Evolutionary conservation across 2,797 vertebrate genomes (phyloP).

Genomic region (Dipus sagitta): DNA sequence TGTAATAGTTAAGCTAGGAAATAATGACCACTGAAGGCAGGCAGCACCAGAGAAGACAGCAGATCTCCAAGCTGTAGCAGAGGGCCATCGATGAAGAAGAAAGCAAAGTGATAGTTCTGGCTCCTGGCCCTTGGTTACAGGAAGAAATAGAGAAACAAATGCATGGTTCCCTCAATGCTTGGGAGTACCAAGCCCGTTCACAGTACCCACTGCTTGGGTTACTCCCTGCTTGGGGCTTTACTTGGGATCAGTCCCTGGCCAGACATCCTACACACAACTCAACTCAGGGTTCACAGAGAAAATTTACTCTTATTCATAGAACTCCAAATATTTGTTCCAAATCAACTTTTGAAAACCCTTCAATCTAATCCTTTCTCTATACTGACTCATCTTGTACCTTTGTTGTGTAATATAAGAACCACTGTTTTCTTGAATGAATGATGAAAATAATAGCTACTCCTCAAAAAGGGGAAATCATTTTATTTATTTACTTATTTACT

Average conservation of each 20-base stretch:
- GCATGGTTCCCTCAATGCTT: not conserved
- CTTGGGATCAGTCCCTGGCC: not conserved
- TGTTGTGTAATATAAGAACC: not conserved
- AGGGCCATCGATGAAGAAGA: not conserved
- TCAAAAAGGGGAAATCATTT: conserved; percentile 7
- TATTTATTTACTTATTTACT: not conserved
- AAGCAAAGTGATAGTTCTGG: not conserved
- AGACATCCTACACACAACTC: not conserved
- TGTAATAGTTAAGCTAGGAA: not conserved
- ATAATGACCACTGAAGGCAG: not conserved
- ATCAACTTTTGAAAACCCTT: not conserved
- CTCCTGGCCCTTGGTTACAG: not conserved
- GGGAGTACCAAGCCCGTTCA: not conserved
- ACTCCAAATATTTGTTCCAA: not conserved
- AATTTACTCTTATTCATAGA: not conserved
- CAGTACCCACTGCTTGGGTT: not conserved
- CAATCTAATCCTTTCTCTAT: conserved; percentile 17
- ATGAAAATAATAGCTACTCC: conserved; percentile 18
- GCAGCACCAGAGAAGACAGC: conserved; percentile 6
- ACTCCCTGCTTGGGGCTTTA: not conserved
- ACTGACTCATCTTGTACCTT: conserved; percentile 35
- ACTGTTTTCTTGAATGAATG: not conserved
- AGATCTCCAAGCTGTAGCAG: not conserved
- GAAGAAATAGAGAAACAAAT: not conserved
- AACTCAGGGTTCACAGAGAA: not conserved